Percentiles rank a stretch among this genome's conserved stretches.
Evolutionary conservation across 2,888 invertebrate genomes (phyloP).

Genomic region (Platerodrilus igneus): DNA sequence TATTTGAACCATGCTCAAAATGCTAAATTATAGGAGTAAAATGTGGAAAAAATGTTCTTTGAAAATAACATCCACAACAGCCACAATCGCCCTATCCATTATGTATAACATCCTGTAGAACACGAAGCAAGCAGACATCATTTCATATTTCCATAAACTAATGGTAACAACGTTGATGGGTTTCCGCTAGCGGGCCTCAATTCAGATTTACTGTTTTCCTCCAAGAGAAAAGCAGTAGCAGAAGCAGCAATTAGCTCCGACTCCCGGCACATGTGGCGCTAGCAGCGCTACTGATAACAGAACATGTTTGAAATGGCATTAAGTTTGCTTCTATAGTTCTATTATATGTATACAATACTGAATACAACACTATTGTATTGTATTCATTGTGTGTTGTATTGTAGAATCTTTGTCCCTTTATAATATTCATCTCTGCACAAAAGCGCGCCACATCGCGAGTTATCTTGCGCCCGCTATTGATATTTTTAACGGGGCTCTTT

Average conservation of each 20-base stretch:
- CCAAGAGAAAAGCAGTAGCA: slow-evolving; percentile 36
- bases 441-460: slow-evolving; percentile 47
- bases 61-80: too few species aligned
- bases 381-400: slow-evolving; percentile 48
- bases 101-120: too few species aligned
- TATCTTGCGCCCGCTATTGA: slow-evolving; percentile 46
- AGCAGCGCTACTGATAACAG: slow-evolving; percentile 39
- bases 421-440: slow-evolving; percentile 49
- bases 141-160: too few species aligned
- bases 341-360: slow-evolving; percentile 48
- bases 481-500: slow-evolving; percentile 43
- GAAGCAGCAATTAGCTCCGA: slow-evolving; percentile 37
- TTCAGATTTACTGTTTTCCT: slow-evolving; percentile 37
- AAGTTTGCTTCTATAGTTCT: slow-evolving; percentile 49
- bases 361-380: slow-evolving; percentile 48
- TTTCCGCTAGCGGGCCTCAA: slow-evolving; percentile 26
- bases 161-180: slow-evolving; percentile 10
- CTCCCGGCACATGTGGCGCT: slow-evolving; percentile 35
- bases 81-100: too few species aligned
- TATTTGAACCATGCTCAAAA: too few species aligned
- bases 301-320: slow-evolving; percentile 49
- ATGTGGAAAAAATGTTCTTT: too few species aligned
- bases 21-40: too few species aligned
- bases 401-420: slow-evolving; percentile 49
- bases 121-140: too few species aligned